Evolutionary conservation across 1,140 invertebrate genomes (phyloP), one percentile per base, ranked within the genome.

Genomic region (Hypothenemus hampei): DNA sequence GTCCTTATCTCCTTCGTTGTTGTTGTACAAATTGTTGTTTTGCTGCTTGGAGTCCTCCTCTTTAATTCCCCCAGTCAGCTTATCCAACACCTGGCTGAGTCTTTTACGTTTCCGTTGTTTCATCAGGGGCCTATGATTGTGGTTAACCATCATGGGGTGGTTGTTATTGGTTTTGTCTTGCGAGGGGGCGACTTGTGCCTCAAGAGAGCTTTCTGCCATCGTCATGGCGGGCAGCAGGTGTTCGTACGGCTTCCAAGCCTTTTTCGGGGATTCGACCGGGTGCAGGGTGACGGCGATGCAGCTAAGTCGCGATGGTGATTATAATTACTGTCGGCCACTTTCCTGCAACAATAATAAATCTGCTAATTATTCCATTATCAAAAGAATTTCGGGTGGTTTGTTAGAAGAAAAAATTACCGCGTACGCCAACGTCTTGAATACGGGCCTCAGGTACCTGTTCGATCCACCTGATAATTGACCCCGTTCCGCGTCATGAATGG

Each of bases 41-140:
- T 57, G 37, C 18, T 40, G 22, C 16, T 57, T 39, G 16, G 15
- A 33, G 1, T 56, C 53, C 4, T 48, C 41, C 11, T 31, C 23
- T 10, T 37, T 31, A n/a, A n/a, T n/a, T n/a, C 23, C 16, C n/a
- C 65, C 70, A 13, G 68, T 71, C 13, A 89, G 69, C 63, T 86
- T 86, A 62, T 86, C 83, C 35, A 89, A 68, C 1, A 89, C 86
- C 59, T 86, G 84, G 52, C 81, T 85, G 11, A 89, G 69, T n/a
- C 86, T 73, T 66, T 86, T 86, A 18, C 86, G 75, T 67, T 87
- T 87, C 20, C 83, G 76, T 47, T 80, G 75, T 56, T 80, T 79
- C 26, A 57, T 63, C 63, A 73, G 73, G 8, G 76, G 75, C 54
- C 79, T 76, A 58, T 82, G 77, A 57, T 82, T 82, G 40, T 82